These are phyloP conservation scores for Urechis unicinctus DNA, from an alignment of 2,888 invertebrate genomes.

Conservation along the genomic window DNA sequence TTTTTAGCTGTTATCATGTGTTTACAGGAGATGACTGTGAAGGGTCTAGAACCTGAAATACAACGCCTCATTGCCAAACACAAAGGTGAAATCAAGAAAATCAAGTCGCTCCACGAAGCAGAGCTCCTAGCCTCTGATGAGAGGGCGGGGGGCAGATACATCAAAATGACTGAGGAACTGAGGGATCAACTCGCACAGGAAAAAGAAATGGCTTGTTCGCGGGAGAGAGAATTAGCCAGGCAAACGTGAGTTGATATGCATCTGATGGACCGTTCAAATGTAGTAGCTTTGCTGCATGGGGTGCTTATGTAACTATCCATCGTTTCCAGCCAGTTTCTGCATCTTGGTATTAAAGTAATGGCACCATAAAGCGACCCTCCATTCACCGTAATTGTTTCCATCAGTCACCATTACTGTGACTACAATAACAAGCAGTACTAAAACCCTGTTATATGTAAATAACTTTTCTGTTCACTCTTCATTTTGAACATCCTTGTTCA, in stretches of 20 bases:
- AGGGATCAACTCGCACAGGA: slow-evolving; percentile 48
- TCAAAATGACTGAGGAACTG: slow-evolving; percentile 48
- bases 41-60: slow-evolving; percentile 51
- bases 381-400: no score
- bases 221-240: slow-evolving; percentile 47
- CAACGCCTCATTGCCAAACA: slow-evolving; percentile 51
- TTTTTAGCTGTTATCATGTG: neutral
- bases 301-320: no score
- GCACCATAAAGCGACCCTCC: no score
- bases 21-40: slow-evolving; percentile 51
- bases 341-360: no score
- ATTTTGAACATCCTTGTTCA: no score
- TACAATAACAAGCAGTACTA: no score
- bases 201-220: slow-evolving; percentile 47
- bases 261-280: no score
- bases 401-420: no score
- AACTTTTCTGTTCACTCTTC: no score
- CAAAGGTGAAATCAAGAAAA: slow-evolving; percentile 47
- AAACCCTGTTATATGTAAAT: no score
- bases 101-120: slow-evolving; percentile 49
- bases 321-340: no score
- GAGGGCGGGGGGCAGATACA: slow-evolving; percentile 38
- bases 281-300: no score
- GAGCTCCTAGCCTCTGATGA: slow-evolving; percentile 49
- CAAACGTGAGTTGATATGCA: slow-evolving; percentile 45